phyloP scores from a whole-genome alignment of 37 sponge, comb jelly and placozoan species.

The Agelas oroides region DNA sequence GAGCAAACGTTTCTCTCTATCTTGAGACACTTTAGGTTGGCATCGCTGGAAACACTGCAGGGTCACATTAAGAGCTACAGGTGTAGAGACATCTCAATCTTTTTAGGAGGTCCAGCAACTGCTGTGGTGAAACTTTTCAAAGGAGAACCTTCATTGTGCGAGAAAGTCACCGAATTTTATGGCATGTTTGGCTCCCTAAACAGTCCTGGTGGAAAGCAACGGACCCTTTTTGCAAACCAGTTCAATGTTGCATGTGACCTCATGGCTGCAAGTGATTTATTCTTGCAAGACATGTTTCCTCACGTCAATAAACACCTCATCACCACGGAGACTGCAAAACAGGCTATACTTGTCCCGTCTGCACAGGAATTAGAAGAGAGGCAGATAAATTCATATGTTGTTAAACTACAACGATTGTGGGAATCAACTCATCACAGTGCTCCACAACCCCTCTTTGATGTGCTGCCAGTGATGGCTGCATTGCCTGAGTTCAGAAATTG shows the following conservation, averaged over 20 bases:
- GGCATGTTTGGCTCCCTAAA: constrained; percentile 55
- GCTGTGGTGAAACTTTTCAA: constrained; percentile 42
- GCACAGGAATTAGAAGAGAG: constrained; percentile 1
- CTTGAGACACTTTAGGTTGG: constrained; percentile 12
- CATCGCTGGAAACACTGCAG: neutral
- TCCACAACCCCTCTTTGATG: constrained; percentile 60
- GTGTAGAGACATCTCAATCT: constrained; percentile 4
- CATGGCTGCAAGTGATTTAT: constrained; percentile 22
- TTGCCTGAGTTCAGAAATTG: constrained; percentile 2
- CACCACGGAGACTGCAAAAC: constrained; percentile 50
- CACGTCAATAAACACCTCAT: constrained; percentile 16
- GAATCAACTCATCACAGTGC: constrained; percentile 29
- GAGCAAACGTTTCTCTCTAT: constrained; percentile 11
- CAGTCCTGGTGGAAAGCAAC: neutral
- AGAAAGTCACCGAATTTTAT: constrained; percentile 33
- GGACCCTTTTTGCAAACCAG: constrained; percentile 36
- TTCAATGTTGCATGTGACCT: constrained; percentile 64
- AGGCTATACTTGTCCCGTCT: neutral
- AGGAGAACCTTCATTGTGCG: neutral
- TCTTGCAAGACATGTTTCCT: constrained; percentile 33
- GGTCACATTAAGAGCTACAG: neutral
- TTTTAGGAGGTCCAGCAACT: constrained; percentile 59
- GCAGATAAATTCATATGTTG: neutral
- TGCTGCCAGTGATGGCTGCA: constrained; percentile 51
- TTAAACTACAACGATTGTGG: constrained; percentile 33